Conservation (phyloP, 2,797 vertebrate species). For the Pagetopsis macropterus region DNA sequence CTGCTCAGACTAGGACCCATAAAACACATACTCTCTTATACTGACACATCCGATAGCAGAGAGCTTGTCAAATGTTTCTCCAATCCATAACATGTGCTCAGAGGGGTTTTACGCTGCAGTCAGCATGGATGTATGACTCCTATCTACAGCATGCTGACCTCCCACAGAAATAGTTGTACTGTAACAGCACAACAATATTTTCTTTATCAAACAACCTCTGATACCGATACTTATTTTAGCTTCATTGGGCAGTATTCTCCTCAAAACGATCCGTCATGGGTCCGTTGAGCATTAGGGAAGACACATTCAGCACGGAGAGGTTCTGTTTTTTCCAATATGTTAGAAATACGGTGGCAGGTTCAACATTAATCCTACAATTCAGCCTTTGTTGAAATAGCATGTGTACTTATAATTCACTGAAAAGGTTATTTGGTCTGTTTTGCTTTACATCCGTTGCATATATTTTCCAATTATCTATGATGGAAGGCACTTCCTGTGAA, state of each 20-base stretch:
- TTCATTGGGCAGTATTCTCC: conserved; percentile 6
- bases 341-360: conserved; percentile 17
- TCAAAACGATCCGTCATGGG: not conserved
- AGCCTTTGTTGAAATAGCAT: conserved; percentile 33
- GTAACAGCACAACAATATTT: conserved; percentile 27
- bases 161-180: conserved; percentile 43
- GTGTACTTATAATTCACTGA: conserved; percentile 41
- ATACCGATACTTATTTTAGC: conserved; percentile 15
- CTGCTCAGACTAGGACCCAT: conserved; percentile 67
- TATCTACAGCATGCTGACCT: conserved; percentile 73
- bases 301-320: conserved; percentile 2
- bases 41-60: conserved; percentile 77
- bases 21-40: conserved; percentile 83
- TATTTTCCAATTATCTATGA: conserved; percentile 61
- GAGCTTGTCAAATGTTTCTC: conserved; percentile 76
- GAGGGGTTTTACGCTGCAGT: conserved; percentile 63
- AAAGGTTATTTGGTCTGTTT: conserved; percentile 52
- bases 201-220: conserved; percentile 17
- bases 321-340: not conserved
- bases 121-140: conserved; percentile 68
- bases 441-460: conserved; percentile 41
- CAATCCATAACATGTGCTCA: conserved; percentile 79
- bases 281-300: not conserved
- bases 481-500: conserved; percentile 49
- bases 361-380: conserved; percentile 10